Percentiles rank a stretch among this genome's conserved stretches.
Evolutionary conservation across 2,888 invertebrate species (phyloP).

Genomic region (Stenotaenia linearis): DNA sequence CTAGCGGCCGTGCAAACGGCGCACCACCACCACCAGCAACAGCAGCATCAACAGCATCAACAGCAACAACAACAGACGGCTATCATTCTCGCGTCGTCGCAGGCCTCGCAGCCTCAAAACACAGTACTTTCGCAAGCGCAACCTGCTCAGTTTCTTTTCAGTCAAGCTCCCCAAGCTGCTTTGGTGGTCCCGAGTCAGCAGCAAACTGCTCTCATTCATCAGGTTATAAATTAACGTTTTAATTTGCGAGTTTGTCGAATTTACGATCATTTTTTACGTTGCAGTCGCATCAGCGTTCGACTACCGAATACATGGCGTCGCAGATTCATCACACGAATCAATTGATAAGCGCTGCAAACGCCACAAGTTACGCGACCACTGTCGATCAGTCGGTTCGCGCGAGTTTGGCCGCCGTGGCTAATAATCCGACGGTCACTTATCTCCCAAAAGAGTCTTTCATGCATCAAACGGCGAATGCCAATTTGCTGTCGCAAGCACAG

Average conservation of each 20-base stretch:
- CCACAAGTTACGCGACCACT: background rate
- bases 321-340: background rate
- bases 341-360: background rate
- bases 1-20: background rate
- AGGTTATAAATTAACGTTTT: background rate
- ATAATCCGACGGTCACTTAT: background rate
- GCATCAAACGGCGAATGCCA: background rate
- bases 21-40: background rate
- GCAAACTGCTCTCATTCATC: background rate
- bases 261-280: background rate
- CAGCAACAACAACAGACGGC: background rate
- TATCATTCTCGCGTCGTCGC: background rate
- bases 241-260: background rate
- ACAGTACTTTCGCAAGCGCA: background rate
- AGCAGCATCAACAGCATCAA: background rate
- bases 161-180: background rate
- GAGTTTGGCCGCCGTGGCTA: too few species aligned
- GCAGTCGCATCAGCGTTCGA: background rate
- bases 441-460: background rate
- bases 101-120: background rate
- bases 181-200: background rate
- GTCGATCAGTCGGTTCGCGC: too few species aligned
- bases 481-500: background rate
- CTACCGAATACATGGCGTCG: background rate
- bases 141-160: background rate